Conservation (phyloP, 2,113 vertebrate species). For the Stercorarius parasiticus region DNA sequence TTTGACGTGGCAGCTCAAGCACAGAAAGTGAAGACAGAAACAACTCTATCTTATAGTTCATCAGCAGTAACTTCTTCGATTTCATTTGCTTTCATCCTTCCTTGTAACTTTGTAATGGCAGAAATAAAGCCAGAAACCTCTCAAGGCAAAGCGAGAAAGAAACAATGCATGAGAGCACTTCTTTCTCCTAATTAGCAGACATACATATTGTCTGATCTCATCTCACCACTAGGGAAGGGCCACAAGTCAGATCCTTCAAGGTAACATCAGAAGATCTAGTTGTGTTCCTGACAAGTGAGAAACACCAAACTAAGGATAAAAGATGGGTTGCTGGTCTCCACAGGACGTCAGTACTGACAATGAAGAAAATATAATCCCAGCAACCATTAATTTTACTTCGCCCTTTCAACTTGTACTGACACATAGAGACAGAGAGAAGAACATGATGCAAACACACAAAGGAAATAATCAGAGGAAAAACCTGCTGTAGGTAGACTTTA, state of each 20-base stretch:
- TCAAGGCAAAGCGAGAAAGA: background rate
- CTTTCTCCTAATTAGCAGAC: background rate
- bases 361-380: background rate
- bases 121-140: background rate
- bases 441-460: background rate
- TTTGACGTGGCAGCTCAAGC: background rate
- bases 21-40: background rate
- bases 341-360: background rate
- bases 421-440: background rate
- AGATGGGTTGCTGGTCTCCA: constrained; percentile 17
- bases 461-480: background rate
- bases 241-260: background rate
- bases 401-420: constrained; percentile 8
- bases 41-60: background rate
- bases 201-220: background rate
- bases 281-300: constrained; percentile 30
- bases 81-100: constrained; percentile 3
- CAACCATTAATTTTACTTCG: background rate
- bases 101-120: background rate
- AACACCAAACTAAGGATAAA: background rate
- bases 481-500: background rate
- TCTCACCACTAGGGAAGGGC: background rate
- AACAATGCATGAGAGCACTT: background rate
- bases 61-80: background rate
- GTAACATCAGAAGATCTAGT: background rate